Percentiles rank a stretch among this genome's conserved stretches.
phyloP scores from a whole-genome alignment of 2,888 invertebrate species.

The Idaea dimidiata region DNA sequence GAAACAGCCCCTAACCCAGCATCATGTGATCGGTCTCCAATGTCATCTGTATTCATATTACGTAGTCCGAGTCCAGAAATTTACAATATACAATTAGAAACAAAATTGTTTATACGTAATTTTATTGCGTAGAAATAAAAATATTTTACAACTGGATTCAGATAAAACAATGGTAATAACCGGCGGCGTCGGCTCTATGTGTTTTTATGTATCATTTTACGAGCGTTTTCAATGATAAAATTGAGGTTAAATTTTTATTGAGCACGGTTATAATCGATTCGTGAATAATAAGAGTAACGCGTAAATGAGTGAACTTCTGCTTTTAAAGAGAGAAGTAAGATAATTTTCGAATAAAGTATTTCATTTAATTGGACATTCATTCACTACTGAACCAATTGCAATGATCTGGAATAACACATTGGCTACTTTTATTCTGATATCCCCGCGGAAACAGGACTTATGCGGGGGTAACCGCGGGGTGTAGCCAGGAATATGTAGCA shows the following conservation, averaged over 20 bases:
- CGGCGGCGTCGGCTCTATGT: slow-evolving; percentile 8
- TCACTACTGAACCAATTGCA: no score
- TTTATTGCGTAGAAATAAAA: slow-evolving; percentile 14
- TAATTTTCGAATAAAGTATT: no score
- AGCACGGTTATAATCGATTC: slow-evolving; percentile 16
- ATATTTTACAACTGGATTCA: slow-evolving; percentile 8
- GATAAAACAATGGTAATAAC: slow-evolving; percentile 30
- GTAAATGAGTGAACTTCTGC: no score
- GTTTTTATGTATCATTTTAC: slow-evolving; percentile 32
- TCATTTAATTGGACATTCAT: no score
- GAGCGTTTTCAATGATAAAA: slow-evolving; percentile 31
- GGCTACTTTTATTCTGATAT: no score
- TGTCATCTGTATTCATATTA: neutral
- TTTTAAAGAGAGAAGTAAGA: no score
- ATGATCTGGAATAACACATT: no score
- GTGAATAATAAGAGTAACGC: slow-evolving; percentile 11
- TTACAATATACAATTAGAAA: neutral
- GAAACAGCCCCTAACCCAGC: no score
- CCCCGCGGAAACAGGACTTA: no score
- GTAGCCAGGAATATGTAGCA: no score
- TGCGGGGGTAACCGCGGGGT: no score
- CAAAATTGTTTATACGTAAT: slow-evolving; percentile 11
- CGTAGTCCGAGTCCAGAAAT: neutral
- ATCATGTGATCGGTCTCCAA: neutral
- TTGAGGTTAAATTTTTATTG: slow-evolving; percentile 28